Evolutionary conservation across 92 coral and sea anemone species (phyloP), one percentile per base, ranked within the genome.

Genomic region (Micromussa lordhowensis): DNA sequence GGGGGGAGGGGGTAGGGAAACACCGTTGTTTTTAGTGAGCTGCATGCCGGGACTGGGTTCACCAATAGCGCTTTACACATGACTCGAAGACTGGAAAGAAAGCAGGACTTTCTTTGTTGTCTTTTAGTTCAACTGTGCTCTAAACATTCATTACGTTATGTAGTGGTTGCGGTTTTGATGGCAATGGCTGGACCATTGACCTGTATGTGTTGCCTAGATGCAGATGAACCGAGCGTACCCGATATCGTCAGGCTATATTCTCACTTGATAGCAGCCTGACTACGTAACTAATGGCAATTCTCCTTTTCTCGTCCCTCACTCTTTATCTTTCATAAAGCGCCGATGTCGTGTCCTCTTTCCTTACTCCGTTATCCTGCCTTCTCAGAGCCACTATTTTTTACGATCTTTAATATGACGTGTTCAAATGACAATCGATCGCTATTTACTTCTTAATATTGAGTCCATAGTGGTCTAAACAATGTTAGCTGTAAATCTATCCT

Each of bases 151-250:
- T 64, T n/a, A 24, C 30, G 26, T 64, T 24, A 9, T 64, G 22
- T 15, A 5, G 26, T 64, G 2, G 10, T n/a, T 72, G 28, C 77
- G n/a, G 48, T 17, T 31, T n/a, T 30, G 75, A 31, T 34, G 34
- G 11, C 38, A 32, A 18, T 73, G 78, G 78, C 78, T 34, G 78
- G 78, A 73, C 78, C 78, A 73, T 73, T 73, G 51, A 40, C 48
- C 51, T 34, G 48, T 11, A 3, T 72, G 48, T 32, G 12, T 35
- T 3, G 48, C 48, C 48, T 40, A 40, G 48, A 44, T 8, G 51
- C 51, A 44, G 10, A 44, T 44, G 22, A 32, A 7, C 19, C 38
- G 26, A 18, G 44, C n/a, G 3, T 36, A 35, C 12, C 2, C 49
- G 10, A 21, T 17, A 44, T 44, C 10, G 11, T 44, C 51, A 9